Evolutionary conservation across 1,140 invertebrate genomes (phyloP), one percentile per base, ranked within the genome.

Genomic region (Atta colombica): DNA sequence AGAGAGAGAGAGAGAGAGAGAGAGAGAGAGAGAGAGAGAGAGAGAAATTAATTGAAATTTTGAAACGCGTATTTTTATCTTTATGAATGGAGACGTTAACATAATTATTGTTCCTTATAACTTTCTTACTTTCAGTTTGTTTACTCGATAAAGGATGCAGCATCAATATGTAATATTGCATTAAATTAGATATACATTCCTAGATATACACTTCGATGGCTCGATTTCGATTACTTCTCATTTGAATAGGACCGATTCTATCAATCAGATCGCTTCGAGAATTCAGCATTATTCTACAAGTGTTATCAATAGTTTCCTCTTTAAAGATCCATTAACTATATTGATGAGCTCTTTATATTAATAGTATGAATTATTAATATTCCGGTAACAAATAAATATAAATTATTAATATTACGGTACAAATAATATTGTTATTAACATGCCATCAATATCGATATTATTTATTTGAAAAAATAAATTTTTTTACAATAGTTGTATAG

Each of bases 141-240:
- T 74, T 75, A 18, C 45, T 74, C 39, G 8, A 84, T 31, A 61
- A 51, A 5, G 8, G 8, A 74, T 51, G 25, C 66, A 60, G 35
- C 7, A 18, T 72, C 51, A 18, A 25, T 25, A 60, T 60, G 61
- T n/a, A 63, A 8, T 39, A 39, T 60, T 18, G 10, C 18, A 51
- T 25, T 80, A 63, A 80, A 82, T 82, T 82, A n/a, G n/a, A n/a
- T n/a, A n/a, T n/a, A n/a, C n/a, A n/a, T 84, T 28, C 3, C 25
- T 35, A 31, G 28, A 61, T 49, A 81, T 58, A 55, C 35, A 35
- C 25, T 31, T 25, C 35, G 35, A n/a, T 71, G 0, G 16, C 14
- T 69, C 55, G 39, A 75, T n/a, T 51, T 84, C 58, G n/a, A 84
- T 84, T 14, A 84, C 18, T 84, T 84, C 35, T 45, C 35, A 84